Evolutionary conservation across 1,140 invertebrate species (phyloP).

Genomic region (Frieseomelitta varia): DNA sequence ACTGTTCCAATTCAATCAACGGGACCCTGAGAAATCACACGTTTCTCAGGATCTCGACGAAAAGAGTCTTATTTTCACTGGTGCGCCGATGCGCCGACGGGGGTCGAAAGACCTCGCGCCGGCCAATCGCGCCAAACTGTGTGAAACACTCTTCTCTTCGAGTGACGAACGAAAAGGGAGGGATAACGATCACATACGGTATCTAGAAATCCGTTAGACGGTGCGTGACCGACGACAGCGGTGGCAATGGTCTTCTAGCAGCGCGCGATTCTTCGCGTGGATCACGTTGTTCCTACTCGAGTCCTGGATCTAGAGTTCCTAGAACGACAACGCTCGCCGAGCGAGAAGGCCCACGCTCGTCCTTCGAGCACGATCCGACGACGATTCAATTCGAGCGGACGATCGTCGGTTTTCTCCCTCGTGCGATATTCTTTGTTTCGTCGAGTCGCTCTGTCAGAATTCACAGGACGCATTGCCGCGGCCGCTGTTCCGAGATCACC

Average conservation of each 20-base stretch:
- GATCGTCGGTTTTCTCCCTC: not conserved
- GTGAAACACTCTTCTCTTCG: constrained; percentile 1
- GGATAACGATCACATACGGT: constrained; percentile 34
- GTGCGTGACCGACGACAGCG: constrained; percentile 49
- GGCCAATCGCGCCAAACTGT: not conserved
- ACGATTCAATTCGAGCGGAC: not conserved
- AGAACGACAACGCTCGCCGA: constrained; percentile 33
- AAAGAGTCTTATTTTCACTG: not conserved
- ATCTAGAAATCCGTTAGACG: constrained; percentile 65
- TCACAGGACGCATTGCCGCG: constrained; percentile 58
- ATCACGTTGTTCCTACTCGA: constrained; percentile 64
- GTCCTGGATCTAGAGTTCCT: constrained; percentile 54
- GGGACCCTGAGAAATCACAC: not conserved
- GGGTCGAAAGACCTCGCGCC: not conserved
- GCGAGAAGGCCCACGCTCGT: not conserved
- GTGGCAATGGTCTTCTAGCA: constrained; percentile 52
- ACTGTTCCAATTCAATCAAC: not conserved
- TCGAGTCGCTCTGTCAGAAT: constrained; percentile 39
- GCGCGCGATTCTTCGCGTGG: constrained; percentile 3
- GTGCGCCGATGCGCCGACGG: constrained; percentile 1
- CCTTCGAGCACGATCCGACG: too few species aligned
- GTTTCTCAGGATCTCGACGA: not conserved
- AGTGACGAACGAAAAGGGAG: not conserved
- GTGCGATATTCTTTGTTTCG: not conserved
- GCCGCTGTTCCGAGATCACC: constrained; percentile 52